phyloP scores from a whole-genome alignment of 1,140 invertebrate species.

The Drosophila sp. region DNA sequence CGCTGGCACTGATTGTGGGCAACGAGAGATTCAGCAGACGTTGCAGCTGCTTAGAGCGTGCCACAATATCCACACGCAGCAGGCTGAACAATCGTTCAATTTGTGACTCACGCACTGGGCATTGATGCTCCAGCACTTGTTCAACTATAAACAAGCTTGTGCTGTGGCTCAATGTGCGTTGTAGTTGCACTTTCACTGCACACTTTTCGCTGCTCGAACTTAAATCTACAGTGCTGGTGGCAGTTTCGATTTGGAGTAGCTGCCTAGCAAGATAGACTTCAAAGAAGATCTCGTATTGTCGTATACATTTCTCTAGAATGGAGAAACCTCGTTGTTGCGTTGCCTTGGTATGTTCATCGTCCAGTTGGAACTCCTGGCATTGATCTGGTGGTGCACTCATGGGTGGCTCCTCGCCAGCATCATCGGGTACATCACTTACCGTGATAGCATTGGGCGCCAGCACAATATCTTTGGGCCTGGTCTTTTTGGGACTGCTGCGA shows the following conservation, averaged over 20 bases:
- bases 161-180: slow-evolving; percentile 56
- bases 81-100: slow-evolving; percentile 76
- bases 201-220: slow-evolving; percentile 55
- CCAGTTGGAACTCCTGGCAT: slow-evolving; percentile 52
- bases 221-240: slow-evolving; percentile 14
- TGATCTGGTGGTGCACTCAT: slow-evolving; percentile 73
- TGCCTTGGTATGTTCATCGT: slow-evolving; percentile 67
- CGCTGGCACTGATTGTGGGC: slow-evolving; percentile 58
- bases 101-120: slow-evolving; percentile 59
- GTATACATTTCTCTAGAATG: slow-evolving; percentile 88
- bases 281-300: slow-evolving; percentile 88
- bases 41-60: slow-evolving; percentile 73
- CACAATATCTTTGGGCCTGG: slow-evolving; percentile 70
- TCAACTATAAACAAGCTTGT: slow-evolving; percentile 73
- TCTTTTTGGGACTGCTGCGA: slow-evolving; percentile 75
- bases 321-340: slow-evolving; percentile 79
- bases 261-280: slow-evolving; percentile 77
- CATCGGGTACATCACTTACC: slow-evolving; percentile 24
- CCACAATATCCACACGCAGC: slow-evolving; percentile 71
- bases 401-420: slow-evolving; percentile 53
- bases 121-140: slow-evolving; percentile 68
- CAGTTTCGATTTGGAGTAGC: slow-evolving; percentile 62
- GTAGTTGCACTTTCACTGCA: slow-evolving; percentile 64
- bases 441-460: slow-evolving; percentile 28
- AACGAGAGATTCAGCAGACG: slow-evolving; percentile 71